These are phyloP conservation scores for Strigamia maritima DNA, from an alignment of 2,888 invertebrate species.

Conservation along the genomic window DNA sequence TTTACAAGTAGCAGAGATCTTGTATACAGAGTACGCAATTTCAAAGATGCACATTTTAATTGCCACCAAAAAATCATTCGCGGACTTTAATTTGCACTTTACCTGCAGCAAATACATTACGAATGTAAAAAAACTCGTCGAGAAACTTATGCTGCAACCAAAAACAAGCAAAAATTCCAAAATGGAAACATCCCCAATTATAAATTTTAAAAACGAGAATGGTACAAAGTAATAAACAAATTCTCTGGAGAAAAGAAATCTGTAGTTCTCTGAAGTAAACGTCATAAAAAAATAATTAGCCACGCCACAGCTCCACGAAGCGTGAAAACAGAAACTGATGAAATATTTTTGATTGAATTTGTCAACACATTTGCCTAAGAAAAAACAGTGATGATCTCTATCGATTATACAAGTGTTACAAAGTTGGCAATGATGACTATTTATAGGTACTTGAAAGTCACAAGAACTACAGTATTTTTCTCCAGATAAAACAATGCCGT, in stretches of 20 bases:
- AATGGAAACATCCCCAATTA: neutral
- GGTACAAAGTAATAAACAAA: conserved; percentile 37
- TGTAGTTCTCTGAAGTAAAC: neutral
- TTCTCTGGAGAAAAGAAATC: conserved; percentile 9
- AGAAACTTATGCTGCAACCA: no score
- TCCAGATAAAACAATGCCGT: no score
- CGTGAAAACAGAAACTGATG: conserved; percentile 46
- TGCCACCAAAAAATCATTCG: no score
- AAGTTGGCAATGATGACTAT: conserved; percentile 47
- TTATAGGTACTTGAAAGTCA: neutral
- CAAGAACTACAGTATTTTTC: neutral
- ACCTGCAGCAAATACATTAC: no score
- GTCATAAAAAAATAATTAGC: neutral
- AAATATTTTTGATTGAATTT: conserved; percentile 53
- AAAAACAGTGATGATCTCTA: conserved; percentile 53
- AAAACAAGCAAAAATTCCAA: neutral
- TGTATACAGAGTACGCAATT: no score
- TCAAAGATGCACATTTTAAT: no score
- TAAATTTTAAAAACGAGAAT: neutral
- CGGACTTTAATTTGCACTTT: no score
- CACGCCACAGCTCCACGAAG: conserved; percentile 44
- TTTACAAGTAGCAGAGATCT: no score
- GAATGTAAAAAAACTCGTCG: no score
- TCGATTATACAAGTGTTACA: conserved; percentile 55
- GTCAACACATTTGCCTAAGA: conserved; percentile 54